Percentiles rank a stretch among this genome's conserved stretches.
Conservation (phyloP, 2,888 invertebrate species). For the Strigamia maritima region DNA sequence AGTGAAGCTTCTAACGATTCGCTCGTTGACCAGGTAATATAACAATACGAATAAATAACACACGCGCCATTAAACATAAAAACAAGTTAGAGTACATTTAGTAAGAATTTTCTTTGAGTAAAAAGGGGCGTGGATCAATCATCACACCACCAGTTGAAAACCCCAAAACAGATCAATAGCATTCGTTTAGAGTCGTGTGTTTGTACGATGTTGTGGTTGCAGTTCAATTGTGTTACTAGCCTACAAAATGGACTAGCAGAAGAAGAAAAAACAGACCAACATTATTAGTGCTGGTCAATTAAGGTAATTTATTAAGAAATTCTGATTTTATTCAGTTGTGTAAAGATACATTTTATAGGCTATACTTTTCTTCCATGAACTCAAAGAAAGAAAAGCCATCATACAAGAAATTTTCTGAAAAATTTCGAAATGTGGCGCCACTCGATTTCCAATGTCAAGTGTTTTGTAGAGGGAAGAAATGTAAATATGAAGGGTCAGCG, state of each 20-base stretch:
- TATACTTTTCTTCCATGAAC: not conserved
- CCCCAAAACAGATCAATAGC: not conserved
- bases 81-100: too few species aligned
- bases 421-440: slow-evolving; percentile 58
- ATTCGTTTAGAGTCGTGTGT: not conserved
- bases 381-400: slow-evolving; percentile 38
- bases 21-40: too few species aligned
- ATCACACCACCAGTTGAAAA: slow-evolving; percentile 13
- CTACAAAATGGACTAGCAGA: not conserved
- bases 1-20: too few species aligned
- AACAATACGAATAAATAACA: too few species aligned
- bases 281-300: too few species aligned
- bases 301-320: too few species aligned
- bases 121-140: not conserved
- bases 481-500: slow-evolving; percentile 72
- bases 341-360: too few species aligned
- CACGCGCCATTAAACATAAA: too few species aligned
- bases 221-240: not conserved
- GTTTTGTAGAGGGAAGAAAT: slow-evolving; percentile 78
- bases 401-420: slow-evolving; percentile 49
- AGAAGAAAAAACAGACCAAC: too few species aligned
- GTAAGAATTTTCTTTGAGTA: not conserved
- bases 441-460: slow-evolving; percentile 71
- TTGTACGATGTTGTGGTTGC: not conserved
- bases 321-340: not conserved